Evolutionary conservation across 2,797 vertebrate species (phyloP).

Genomic region (Coracias cyanogaster): DNA sequence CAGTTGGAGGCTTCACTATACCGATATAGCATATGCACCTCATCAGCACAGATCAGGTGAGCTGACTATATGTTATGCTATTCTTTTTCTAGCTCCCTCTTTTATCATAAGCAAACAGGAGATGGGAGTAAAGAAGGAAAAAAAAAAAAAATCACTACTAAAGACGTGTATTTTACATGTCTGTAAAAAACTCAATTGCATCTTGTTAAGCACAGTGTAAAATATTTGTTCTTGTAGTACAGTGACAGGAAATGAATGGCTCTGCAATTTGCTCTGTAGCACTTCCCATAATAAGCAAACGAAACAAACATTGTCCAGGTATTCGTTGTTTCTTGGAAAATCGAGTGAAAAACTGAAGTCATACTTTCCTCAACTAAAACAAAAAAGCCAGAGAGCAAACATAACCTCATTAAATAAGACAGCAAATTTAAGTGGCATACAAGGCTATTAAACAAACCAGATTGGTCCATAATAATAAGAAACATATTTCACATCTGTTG

Average conservation of each 20-base stretch:
- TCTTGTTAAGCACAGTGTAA: constrained; percentile 23
- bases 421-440: constrained; percentile 61
- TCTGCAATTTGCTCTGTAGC: background rate
- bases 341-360: constrained; percentile 10
- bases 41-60: background rate
- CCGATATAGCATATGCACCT: background rate
- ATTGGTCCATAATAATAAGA: constrained; percentile 80
- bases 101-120: constrained; percentile 16
- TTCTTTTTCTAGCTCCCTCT: background rate
- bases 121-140: background rate
- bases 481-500: constrained; percentile 82
- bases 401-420: constrained; percentile 75
- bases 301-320: background rate
- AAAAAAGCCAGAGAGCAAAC: constrained; percentile 44
- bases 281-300: background rate
- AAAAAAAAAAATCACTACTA: background rate
- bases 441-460: constrained; percentile 77
- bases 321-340: constrained; percentile 11
- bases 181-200: background rate
- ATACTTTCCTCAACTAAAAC: background rate
- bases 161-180: background rate
- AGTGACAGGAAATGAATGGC: constrained; percentile 42
- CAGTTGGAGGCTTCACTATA: background rate
- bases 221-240: constrained; percentile 26
- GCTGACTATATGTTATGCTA: background rate